Evolutionary conservation across 1,140 invertebrate species (phyloP).

Genomic region (Drosophila serrata): DNA sequence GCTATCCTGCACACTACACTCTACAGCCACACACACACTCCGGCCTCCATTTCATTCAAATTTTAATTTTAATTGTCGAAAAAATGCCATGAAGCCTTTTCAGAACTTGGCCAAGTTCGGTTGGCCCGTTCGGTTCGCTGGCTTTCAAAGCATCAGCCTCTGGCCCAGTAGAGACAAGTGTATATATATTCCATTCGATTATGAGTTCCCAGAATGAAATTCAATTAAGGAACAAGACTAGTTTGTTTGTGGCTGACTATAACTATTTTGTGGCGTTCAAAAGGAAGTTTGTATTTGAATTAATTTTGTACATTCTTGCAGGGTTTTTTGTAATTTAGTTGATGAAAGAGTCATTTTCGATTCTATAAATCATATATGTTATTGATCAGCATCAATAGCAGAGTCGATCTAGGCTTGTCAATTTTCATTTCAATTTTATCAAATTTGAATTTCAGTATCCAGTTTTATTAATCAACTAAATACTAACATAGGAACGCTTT

Average conservation of each 20-base stretch:
- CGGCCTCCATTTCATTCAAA: conserved; percentile 68
- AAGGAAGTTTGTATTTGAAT: conserved; percentile 4
- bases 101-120: conserved; percentile 58
- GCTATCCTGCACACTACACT: conserved; percentile 60
- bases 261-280: conserved; percentile 39
- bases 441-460: too few relatives aligned
- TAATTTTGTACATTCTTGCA: neutral
- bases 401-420: too few relatives aligned
- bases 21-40: conserved; percentile 24
- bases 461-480: too few relatives aligned
- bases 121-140: conserved; percentile 49
- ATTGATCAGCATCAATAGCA: neutral
- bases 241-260: conserved; percentile 23
- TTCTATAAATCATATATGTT: neutral
- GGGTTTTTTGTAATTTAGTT: neutral
- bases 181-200: conserved; percentile 13
- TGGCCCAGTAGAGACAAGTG: conserved; percentile 12
- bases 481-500: too few relatives aligned
- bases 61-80: conserved; percentile 83
- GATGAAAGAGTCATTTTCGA: neutral
- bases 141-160: conserved; percentile 42
- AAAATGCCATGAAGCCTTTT: conserved; percentile 72
- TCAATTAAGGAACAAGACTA: conserved; percentile 52
- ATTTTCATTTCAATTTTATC: too few relatives aligned
- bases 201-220: conserved; percentile 53